Evolutionary conservation across 2,888 invertebrate species (phyloP).

Genomic region (Agriopis aurantiaria): DNA sequence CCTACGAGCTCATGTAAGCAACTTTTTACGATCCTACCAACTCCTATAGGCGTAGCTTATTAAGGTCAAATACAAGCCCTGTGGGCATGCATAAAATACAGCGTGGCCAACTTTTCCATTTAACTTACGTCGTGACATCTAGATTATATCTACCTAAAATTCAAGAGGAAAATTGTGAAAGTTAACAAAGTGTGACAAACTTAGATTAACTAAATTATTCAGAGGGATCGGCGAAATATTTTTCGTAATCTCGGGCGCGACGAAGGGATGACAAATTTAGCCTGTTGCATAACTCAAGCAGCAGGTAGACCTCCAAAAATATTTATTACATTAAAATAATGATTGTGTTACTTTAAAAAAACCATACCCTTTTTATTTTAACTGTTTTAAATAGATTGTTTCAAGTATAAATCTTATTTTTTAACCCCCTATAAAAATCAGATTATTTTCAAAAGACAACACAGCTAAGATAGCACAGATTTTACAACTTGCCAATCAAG

Average conservation of each 20-base stretch:
- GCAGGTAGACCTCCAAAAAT: too few species aligned
- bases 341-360: background rate
- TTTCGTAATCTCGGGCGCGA: constrained; percentile 24
- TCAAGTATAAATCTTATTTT: too few species aligned
- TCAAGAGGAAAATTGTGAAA: constrained; percentile 51
- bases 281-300: too few species aligned
- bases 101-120: constrained; percentile 78
- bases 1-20: constrained; percentile 51
- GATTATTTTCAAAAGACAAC: too few species aligned
- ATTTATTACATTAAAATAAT: too few species aligned
- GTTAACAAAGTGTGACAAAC: constrained; percentile 59
- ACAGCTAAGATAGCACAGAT: too few species aligned
- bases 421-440: too few species aligned
- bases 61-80: constrained; percentile 63
- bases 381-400: too few species aligned
- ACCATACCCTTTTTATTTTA: too few species aligned
- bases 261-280: background rate
- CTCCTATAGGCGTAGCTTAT: constrained; percentile 43
- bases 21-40: constrained; percentile 45
- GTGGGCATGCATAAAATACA: constrained; percentile 69
- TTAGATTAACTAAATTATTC: constrained; percentile 57
- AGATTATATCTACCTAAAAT: constrained; percentile 69
- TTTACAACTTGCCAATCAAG: too few species aligned
- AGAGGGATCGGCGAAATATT: constrained; percentile 40
- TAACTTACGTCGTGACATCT: constrained; percentile 72